Base-by-base conservation (phyloP, 2,113 vertebrate genomes). In the Clupea harengus region DNA sequence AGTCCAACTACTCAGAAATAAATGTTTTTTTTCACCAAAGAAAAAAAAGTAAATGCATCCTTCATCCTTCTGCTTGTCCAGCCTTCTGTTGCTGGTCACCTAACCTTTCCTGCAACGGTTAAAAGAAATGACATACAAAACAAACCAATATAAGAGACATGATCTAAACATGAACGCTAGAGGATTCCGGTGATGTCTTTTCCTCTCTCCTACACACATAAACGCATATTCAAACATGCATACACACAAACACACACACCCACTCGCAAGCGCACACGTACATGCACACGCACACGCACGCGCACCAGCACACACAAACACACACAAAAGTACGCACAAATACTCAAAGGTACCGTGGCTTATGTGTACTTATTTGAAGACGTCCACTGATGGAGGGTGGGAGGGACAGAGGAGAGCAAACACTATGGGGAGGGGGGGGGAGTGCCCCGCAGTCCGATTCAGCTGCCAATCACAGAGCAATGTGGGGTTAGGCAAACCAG, bases 251-350 rank as follows among this genome's bases (percentile, higher is more conserved):
- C 54, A 47, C 52, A 87, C 85, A 87, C 64, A 84, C n/a, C 1
- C 39, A 39, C 39, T 39, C 60, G 2, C 39, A 39, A 39, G 2
- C 83, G 75, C 45, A 25, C 82, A 88, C 85, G n/a, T n/a, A 64
- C 4, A 25, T 1, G n/a, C 60, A 25, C 60, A 64, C 20, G 8
- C 39, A 54, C 85, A 86, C 82, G 67, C 54, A 47, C 52, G 87
- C 85, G 86, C 64, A 84, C n/a, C 1, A n/a, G n/a, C 39, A 39
- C 39, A 1, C 60, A 39, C 39, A 39, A 39, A 81, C 45, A 25
- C 82, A 88, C 85, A 91, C 85, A 88, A 88, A 90, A 88, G 88
- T 85, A 83, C 84, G 88, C 81, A 83, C 45, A 80, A 4, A 86
- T 75, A 52, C 47, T 67, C 52, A 83, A 87, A 49, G 57, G 22